These are phyloP conservation scores for Medauroidea extradentata DNA, from an alignment of 1,140 invertebrate species.

Conservation along the genomic window DNA sequence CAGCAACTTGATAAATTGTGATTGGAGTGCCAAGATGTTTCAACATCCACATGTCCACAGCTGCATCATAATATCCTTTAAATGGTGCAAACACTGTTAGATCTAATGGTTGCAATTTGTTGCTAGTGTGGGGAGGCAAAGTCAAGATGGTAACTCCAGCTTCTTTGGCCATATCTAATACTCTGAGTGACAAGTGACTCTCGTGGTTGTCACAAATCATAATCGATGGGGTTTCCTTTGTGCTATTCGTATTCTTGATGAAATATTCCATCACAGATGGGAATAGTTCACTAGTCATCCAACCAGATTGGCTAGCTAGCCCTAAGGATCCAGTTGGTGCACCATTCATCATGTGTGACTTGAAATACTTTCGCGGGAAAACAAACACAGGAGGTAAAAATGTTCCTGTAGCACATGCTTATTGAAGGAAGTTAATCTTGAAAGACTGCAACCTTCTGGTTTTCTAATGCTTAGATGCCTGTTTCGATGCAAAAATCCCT, in stretches of 20 bases:
- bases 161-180: constrained; percentile 13
- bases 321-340: constrained; percentile 10
- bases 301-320: constrained; percentile 14
- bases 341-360: constrained; percentile 8
- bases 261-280: constrained; percentile 10
- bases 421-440: too few species aligned
- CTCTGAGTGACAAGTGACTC: constrained; percentile 8
- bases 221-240: constrained; percentile 9
- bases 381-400: too few species aligned
- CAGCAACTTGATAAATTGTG: constrained; percentile 32
- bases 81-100: constrained; percentile 34
- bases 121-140: neutral
- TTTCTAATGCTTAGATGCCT: too few species aligned
- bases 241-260: constrained; percentile 7
- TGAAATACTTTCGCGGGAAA: neutral
- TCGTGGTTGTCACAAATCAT: constrained; percentile 26
- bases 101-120: constrained; percentile 3
- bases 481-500: too few species aligned
- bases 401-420: too few species aligned
- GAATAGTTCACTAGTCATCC: constrained; percentile 15
- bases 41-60: constrained; percentile 24
- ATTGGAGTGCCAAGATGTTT: constrained; percentile 27
- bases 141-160: constrained; percentile 15
- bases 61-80: constrained; percentile 28
- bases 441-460: too few species aligned